phyloP scores from a whole-genome alignment of 1,140 invertebrate genomes.

The Kradibia gibbosae region DNA sequence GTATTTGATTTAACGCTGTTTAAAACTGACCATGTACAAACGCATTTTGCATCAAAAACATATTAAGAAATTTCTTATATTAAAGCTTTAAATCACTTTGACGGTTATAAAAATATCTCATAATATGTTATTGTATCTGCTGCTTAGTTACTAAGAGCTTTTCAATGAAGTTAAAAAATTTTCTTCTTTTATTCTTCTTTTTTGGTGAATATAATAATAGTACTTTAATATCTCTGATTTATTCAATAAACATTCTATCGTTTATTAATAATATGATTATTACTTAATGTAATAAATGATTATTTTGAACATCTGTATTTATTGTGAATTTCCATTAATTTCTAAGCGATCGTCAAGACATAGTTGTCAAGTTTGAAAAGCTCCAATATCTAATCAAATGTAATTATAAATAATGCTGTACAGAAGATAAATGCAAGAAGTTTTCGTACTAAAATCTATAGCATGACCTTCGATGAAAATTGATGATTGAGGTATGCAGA shows the following conservation, averaged over 20 bases:
- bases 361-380: no score
- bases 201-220: no score
- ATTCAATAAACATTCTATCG: no score
- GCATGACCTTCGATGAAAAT: slow-evolving; percentile 36
- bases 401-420: slow-evolving; percentile 14
- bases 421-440: background rate
- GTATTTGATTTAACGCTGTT: slow-evolving; percentile 36
- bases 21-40: slow-evolving; percentile 1
- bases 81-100: slow-evolving; percentile 31
- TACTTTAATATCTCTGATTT: no score
- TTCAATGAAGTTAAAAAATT: background rate
- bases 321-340: no score
- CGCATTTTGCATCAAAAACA: slow-evolving; percentile 1
- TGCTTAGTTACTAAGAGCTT: background rate
- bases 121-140: background rate
- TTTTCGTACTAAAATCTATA: slow-evolving; percentile 45
- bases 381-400: no score
- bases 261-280: no score
- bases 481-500: slow-evolving; percentile 19
- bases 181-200: background rate
- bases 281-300: no score
- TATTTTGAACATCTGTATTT: no score
- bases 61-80: slow-evolving; percentile 12
- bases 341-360: no score
- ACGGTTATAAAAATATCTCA: slow-evolving; percentile 3